These are phyloP conservation scores for Masnerella sp. DNA, from an alignment of 2,888 invertebrate genomes.

Conservation along the genomic window DNA sequence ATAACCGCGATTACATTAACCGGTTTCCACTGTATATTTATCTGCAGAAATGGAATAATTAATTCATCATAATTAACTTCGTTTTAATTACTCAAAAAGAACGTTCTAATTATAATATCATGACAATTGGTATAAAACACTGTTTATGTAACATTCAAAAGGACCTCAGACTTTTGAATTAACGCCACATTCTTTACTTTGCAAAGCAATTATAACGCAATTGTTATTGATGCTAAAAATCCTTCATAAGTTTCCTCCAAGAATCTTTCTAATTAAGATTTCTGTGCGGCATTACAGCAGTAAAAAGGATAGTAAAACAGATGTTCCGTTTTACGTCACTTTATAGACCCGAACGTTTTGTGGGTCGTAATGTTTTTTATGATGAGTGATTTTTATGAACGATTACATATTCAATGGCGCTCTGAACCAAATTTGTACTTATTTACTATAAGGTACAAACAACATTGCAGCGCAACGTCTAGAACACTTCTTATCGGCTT, in stretches of 20 bases:
- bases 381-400: constrained; percentile 23
- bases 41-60: too few relatives aligned
- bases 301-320: constrained; percentile 26
- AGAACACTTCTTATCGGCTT: not conserved
- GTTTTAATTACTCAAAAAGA: too few relatives aligned
- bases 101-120: too few relatives aligned
- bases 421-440: constrained; percentile 10
- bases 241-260: constrained; percentile 8
- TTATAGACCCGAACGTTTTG: constrained; percentile 9
- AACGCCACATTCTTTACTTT: constrained; percentile 8
- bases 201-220: constrained; percentile 6
- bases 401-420: constrained; percentile 14
- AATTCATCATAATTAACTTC: too few relatives aligned
- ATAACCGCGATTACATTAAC: too few relatives aligned
- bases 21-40: too few relatives aligned
- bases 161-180: not conserved
- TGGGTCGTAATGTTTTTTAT: constrained; percentile 17
- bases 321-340: constrained; percentile 7
- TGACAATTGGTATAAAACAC: too few relatives aligned
- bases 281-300: constrained; percentile 12
- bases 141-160: too few relatives aligned
- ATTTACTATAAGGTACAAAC: constrained; percentile 3
- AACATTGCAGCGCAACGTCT: not conserved
- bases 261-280: constrained; percentile 31
- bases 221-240: constrained; percentile 13